Conservation (phyloP, 2,113 vertebrate genomes). For the Neodontobutis hainanensis region DNA sequence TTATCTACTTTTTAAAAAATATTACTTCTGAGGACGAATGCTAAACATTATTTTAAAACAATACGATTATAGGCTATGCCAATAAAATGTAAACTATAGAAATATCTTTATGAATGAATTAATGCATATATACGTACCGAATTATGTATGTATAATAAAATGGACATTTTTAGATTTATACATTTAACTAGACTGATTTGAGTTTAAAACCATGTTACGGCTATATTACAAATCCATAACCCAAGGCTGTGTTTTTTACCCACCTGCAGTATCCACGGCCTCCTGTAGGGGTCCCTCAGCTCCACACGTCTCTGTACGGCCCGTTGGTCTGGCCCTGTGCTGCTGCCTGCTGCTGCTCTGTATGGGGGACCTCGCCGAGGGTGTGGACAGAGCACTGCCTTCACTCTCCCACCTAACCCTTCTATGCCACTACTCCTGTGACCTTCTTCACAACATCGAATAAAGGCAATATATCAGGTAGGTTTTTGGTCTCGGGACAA, state of each 20-base stretch:
- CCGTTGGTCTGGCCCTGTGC: too few relatives aligned
- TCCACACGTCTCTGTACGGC: neutral
- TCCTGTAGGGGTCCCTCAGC: slow-evolving; percentile 27
- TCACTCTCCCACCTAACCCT: slow-evolving; percentile 6
- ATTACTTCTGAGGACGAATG: too few relatives aligned
- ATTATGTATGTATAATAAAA: too few relatives aligned
- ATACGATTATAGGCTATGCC: too few relatives aligned
- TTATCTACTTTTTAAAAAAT: too few relatives aligned
- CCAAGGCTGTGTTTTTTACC: slow-evolving; percentile 32
- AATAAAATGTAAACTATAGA: too few relatives aligned
- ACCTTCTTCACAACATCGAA: neutral
- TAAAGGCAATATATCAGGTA: slow-evolving; percentile 35
- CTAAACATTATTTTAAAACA: too few relatives aligned
- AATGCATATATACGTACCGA: too few relatives aligned
- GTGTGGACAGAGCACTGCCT: slow-evolving; percentile 66
- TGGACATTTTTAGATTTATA: too few relatives aligned
- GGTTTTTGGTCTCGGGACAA: neutral
- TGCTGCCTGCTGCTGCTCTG: neutral
- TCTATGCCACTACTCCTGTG: slow-evolving; percentile 10
- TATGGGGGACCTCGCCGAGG: slow-evolving; percentile 44
- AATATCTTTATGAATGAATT: too few relatives aligned
- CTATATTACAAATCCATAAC: slow-evolving; percentile 16
- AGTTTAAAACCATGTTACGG: neutral
- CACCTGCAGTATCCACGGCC: neutral
- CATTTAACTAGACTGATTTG: too few relatives aligned